Conservation (phyloP, 92 coral and sea anemone genomes). For the Isaurus tuberculatus region DNA sequence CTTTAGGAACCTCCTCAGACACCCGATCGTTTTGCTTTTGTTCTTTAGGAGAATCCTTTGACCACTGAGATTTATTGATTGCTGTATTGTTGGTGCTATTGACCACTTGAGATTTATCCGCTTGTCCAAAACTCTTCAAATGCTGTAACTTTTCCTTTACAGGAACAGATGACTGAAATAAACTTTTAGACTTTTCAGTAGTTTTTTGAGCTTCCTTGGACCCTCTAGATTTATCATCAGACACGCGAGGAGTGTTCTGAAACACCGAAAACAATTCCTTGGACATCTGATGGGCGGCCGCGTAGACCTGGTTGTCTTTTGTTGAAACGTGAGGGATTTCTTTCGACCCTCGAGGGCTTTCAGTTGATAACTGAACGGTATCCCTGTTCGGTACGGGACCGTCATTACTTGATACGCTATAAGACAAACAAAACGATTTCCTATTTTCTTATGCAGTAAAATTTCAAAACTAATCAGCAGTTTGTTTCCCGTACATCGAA, state of each 20-base stretch:
- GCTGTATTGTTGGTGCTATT: not conserved
- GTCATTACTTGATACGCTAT: not conserved
- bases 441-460: not conserved
- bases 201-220: not conserved
- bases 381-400: not conserved
- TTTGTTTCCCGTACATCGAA: not conserved
- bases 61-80: not conserved
- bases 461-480: not conserved
- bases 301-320: not conserved
- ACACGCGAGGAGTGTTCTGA: not conserved
- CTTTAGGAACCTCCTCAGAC: not conserved
- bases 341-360: not conserved
- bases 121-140: not conserved
- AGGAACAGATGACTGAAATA: not conserved
- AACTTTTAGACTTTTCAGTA: not conserved
- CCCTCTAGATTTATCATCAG: not conserved
- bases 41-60: not conserved
- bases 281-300: not conserved
- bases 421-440: not conserved
- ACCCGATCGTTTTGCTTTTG: not conserved
- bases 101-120: not conserved
- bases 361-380: constrained; percentile 1
- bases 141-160: not conserved
- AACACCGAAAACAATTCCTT: not conserved
- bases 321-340: constrained; percentile 2